These are phyloP conservation scores for Clitarchus hookeri DNA, from an alignment of 2,888 invertebrate species.

Conservation along the genomic window DNA sequence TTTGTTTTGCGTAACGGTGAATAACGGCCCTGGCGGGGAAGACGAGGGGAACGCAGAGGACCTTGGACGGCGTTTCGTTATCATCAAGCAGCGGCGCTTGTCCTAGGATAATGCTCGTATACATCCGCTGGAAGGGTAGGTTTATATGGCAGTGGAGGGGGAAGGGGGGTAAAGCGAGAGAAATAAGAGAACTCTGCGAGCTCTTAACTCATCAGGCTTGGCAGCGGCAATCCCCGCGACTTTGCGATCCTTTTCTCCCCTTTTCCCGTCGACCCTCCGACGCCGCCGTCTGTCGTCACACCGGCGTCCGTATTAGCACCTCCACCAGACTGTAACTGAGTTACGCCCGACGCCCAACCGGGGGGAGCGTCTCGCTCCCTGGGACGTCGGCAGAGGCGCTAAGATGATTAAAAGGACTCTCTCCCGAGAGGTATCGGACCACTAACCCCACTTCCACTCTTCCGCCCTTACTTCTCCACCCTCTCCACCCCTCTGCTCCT, in stretches of 20 bases:
- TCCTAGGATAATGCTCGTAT: neutral
- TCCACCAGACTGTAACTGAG: neutral
- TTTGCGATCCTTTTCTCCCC: neutral
- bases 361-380: neutral
- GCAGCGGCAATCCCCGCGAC: neutral
- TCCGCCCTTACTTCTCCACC: neutral
- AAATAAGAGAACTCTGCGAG: neutral
- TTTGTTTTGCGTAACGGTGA: neutral
- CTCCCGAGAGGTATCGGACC: neutral
- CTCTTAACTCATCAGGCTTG: neutral
- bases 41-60: neutral
- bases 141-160: neutral
- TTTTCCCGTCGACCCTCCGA: neutral
- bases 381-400: too few relatives aligned
- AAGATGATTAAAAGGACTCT: neutral
- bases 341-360: neutral
- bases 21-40: neutral
- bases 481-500: neutral
- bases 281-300: neutral
- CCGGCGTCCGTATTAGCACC: neutral
- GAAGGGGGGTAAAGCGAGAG: neutral
- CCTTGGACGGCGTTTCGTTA: neutral
- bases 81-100: neutral
- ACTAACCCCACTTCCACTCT: neutral
- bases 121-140: neutral